Evolutionary conservation across 2,113 vertebrate genomes (phyloP).

Genomic region (Brachyistius frenatus): DNA sequence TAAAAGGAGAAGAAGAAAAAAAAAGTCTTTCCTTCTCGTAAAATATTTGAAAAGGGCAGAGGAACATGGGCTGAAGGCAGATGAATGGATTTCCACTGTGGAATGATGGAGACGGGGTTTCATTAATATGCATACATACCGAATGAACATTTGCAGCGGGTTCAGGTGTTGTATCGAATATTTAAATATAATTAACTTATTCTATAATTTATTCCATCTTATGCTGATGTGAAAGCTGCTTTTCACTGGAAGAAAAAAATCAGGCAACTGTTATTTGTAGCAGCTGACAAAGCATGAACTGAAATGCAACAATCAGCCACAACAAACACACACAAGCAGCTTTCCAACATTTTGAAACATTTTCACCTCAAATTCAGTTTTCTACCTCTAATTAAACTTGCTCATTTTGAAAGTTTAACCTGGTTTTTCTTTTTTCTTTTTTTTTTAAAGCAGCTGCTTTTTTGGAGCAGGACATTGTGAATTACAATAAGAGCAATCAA

Average conservation of each 20-base stretch:
- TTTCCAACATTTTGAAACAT: too few species aligned
- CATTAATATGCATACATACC: slow-evolving; percentile 33
- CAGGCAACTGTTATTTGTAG: slow-evolving; percentile 1
- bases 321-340: neutral
- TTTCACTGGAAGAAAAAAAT: slow-evolving; percentile 22
- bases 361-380: slow-evolving; percentile 8
- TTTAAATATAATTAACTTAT: slow-evolving; percentile 49
- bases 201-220: slow-evolving; percentile 8
- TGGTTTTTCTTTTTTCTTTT: too few species aligned
- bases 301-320: slow-evolving; percentile 1
- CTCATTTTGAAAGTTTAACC: neutral
- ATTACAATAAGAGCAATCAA: neutral
- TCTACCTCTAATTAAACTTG: neutral
- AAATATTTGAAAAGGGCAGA: slow-evolving; percentile 48
- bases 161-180: slow-evolving; percentile 52
- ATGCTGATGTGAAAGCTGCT: slow-evolving; percentile 14
- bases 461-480: neutral
- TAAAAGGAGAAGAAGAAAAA: neutral
- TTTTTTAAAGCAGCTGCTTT: too few species aligned
- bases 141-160: slow-evolving; percentile 39
- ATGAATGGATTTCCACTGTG: slow-evolving; percentile 35
- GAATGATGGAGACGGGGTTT: slow-evolving; percentile 34
- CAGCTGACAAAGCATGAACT: slow-evolving; percentile 23
- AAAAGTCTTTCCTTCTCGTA: neutral
- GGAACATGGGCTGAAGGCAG: slow-evolving; percentile 15